A percentile compares a stretch with the other conserved stretches of the same genome.
phyloP scores from a whole-genome alignment of 1,140 invertebrate species.

The Eubasilissa regina region DNA sequence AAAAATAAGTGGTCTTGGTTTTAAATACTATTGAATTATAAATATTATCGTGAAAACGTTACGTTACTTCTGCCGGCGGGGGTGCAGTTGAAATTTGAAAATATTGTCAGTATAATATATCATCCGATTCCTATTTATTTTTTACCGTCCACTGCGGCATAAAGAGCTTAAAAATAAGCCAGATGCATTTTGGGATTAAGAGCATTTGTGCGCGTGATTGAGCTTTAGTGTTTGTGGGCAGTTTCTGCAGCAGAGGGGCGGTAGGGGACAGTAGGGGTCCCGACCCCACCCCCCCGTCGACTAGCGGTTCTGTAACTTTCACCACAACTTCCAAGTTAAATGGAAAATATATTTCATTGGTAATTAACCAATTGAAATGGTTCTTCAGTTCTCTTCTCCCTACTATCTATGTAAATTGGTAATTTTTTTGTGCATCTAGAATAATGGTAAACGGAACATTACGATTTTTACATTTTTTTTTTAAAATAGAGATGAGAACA shows the following conservation, averaged over 20 bases:
- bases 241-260: conserved; percentile 11
- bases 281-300: not conserved
- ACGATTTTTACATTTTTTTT: too few species aligned
- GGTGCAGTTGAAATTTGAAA: conserved; percentile 9
- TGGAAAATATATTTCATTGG: too few species aligned
- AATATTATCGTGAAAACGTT: too few species aligned
- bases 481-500: too few species aligned
- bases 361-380: too few species aligned
- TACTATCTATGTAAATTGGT: too few species aligned
- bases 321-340: too few species aligned
- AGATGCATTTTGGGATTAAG: conserved; percentile 54
- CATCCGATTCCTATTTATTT: conserved; percentile 47
- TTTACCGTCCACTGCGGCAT: conserved; percentile 36
- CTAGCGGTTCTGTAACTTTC: conserved; percentile 1
- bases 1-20: not conserved
- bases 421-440: too few species aligned
- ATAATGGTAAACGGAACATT: too few species aligned
- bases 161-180: conserved; percentile 53
- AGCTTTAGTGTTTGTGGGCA: conserved; percentile 45
- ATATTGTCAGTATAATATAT: conserved; percentile 10
- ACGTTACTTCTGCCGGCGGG: not conserved
- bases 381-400: too few species aligned
- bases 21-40: not conserved
- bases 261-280: not conserved
- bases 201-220: conserved; percentile 52